Base-by-base conservation (phyloP, 2,113 vertebrate species). In the Hemibagrus wyckioides region DNA sequence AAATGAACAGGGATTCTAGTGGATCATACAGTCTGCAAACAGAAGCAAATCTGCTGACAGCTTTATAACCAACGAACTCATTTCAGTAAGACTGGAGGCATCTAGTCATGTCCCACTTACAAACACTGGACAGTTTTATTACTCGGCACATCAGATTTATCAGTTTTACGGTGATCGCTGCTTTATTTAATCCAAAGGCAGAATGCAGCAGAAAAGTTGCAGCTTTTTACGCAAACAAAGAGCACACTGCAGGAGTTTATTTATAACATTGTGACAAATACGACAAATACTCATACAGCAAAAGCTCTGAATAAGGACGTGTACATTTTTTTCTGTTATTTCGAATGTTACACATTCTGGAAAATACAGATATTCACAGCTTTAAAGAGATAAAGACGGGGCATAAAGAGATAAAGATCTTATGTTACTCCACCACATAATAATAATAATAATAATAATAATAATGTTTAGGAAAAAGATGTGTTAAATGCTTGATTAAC, bases 91-190 rank as follows among this genome's bases (percentile, higher is more conserved):
- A 48, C 28, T 83, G 63, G 25, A 65, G 7, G 28, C 61, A 50
- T 48, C 61, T 14, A 65, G 28, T 33, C 23, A 6, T 41, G 57
- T 48, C 21, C 25, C 17, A 67, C 13, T 21, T 67, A 56, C 52
- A 57, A 44, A 81, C 56, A 41, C 80, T 36, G 80, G 80, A 39
- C 80, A 81, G 80, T 36, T 36, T 71, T 54, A 84, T 69, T 54
- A 84, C 25, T 36, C 30, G 21, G 54, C 52, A 84, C 44, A 84
- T 63, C 44, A 48, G 44, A 48, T 48, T 8, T 48, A 48, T 50
- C 73, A 19, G 48, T n/a, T 77, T 77, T 77, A 8, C 15, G 2
- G 48, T 9, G 14, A 17, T 76, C 13, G 6, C 41, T n/a, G 69
- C 25, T 3, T 28, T 30, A 52, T 77, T 52, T 52, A 30, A 52